Evolutionary conservation across 2,888 invertebrate genomes (phyloP), one percentile per base, ranked within the genome.

Genomic region (Rhagium mordax): DNA sequence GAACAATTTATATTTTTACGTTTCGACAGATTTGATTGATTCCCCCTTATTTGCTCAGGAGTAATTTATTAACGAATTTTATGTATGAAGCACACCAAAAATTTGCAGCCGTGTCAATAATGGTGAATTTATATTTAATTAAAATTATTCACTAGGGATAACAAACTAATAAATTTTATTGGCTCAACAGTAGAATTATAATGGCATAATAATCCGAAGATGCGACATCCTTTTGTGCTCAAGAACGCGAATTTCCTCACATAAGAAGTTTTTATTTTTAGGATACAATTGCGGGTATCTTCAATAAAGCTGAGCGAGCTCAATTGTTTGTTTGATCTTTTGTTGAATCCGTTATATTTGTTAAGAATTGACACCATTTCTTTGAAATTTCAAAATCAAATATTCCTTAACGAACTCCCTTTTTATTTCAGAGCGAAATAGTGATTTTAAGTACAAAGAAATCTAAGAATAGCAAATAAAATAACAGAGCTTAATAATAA

Each of bases 401-500:
- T 72, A 70, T 66, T 75, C 66, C 72, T 66, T 75, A 74, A 77
- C 74, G 74, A 78, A 78, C 73, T n/a, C 73, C 67, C 73, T 48
- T 71, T 74, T 71, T 78, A 74, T 74, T 73, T 62, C 69, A 41
- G 70, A 71, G 71, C 18, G 69, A 70, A 73, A 67, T 70, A 74
- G 74, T 74, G 74, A 78, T 67, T 57, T 74, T 73, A 74, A 76
- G 74, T 71, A 74, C 59, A 51, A 33, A 72, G 74, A 70, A 71
- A 74, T 76, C 72, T 70, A 70, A 75, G 74, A 75, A 73, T 20
- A 59, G 67, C 70, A 74, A 78, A 75, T 75, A 78, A 78, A 75
- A 74, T 77, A 76, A 74, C 73, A 72, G 75, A 72, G 75, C 75
- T 75, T 72, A 74, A 75, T 76, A 75, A 77, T 74, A 77, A 78